phyloP scores from a whole-genome alignment of 2,113 vertebrate genomes.

The Okapia johnstoni region DNA sequence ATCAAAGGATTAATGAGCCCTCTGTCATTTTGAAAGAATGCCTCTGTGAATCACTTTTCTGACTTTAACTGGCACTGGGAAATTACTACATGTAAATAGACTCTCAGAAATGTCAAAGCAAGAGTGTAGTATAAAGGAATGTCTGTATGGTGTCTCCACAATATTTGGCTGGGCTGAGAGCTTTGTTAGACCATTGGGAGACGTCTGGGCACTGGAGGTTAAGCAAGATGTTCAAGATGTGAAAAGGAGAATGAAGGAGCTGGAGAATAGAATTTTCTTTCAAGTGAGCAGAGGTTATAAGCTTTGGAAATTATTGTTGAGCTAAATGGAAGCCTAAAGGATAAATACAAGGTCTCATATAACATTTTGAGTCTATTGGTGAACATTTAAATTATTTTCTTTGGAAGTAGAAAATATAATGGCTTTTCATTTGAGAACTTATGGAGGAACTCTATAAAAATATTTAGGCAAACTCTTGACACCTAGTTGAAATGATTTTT shows the following conservation, averaged over 20 bases:
- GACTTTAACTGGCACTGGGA: slow-evolving; percentile 42
- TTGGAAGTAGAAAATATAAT: not conserved
- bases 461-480: not conserved
- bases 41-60: slow-evolving; percentile 51
- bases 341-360: not conserved
- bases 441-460: not conserved
- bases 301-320: not conserved
- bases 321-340: not conserved
- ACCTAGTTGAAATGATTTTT: not conserved
- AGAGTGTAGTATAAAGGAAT: not conserved
- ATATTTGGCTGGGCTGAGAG: not conserved
- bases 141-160: not conserved
- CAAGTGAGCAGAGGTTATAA: not conserved
- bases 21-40: slow-evolving; percentile 62
- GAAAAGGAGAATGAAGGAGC: not conserved
- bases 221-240: not conserved
- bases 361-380: not conserved
- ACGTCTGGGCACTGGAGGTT: not conserved
- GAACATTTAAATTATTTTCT: not conserved
- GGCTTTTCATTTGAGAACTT: not conserved
- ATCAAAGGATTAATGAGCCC: slow-evolving; percentile 65
- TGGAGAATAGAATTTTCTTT: not conserved
- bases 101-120: slow-evolving; percentile 49
- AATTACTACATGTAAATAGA: slow-evolving; percentile 61
- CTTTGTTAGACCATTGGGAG: slow-evolving; percentile 3